Base-by-base conservation (phyloP, 2,888 invertebrate species). In the Nomada ferruginata region DNA sequence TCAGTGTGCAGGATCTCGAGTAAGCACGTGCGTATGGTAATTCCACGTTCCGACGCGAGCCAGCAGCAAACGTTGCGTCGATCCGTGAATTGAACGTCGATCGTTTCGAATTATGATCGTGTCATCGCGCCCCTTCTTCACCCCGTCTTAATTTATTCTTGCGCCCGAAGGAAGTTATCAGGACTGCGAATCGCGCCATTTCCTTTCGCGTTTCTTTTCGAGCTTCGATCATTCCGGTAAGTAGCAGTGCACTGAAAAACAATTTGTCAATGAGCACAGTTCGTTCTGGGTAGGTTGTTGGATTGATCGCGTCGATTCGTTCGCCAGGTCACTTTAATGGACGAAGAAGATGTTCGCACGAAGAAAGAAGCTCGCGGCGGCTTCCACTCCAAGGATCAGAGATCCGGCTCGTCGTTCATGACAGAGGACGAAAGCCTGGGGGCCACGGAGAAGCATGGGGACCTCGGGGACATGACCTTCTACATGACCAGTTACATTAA, bases 401-500 rank as follows among this genome's bases (percentile, higher is more conserved):
- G 72, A 60, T 77, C 71, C 53, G 80, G 75, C 70, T 82, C 84
- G 10, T 77, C 86, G 0, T 76, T 85, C 13, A 83, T 88, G 47
- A 55, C 85, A 13, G 85, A 82, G 9, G 87, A 89, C 0, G 92
- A 89, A 50, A 92, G 92, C 63, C 83, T 88, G 83, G 91, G 92
- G 50, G 88, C 85, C 15, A 85, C 89, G 1, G 93, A 93, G 76
- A 93, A 92, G 85, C 94, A 94, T 88, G 96, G 95, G 77, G 97
- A 97, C 88, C 94, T 96, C 68, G 96, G 96, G 1, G 97, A 97
- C 91, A 97, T 97, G 96, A 97, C 97, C 76, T 97, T 97, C 93
- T 97, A 96, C 93, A 97, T 97, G 96, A 95, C 96, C 55, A 97
- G 96, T 91, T 97, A 98, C 92, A 96, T 98, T 26, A 97, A 97